Percentiles rank a stretch among this genome's conserved stretches.
These are phyloP conservation scores for Cyclina sinensis DNA, from an alignment of 1,140 invertebrate species.

Conservation along the genomic window DNA sequence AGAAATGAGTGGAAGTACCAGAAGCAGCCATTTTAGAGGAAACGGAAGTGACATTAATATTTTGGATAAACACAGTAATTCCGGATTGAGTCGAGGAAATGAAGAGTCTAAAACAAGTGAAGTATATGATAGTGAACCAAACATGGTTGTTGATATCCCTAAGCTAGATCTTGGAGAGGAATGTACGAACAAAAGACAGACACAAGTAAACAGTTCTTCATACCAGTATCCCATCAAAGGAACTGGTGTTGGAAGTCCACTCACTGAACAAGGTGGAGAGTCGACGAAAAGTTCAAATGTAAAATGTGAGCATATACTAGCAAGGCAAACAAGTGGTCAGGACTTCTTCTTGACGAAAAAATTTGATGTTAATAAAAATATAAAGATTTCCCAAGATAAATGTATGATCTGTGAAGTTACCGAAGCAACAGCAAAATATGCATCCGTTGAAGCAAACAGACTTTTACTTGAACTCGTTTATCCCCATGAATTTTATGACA, in stretches of 20 bases:
- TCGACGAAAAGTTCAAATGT: neutral
- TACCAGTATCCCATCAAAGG: neutral
- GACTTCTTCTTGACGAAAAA: neutral
- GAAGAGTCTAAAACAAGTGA: neutral
- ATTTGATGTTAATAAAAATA: neutral
- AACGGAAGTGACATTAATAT: neutral
- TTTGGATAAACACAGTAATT: neutral
- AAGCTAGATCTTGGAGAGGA: neutral
- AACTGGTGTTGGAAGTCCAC: neutral
- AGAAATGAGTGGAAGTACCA: neutral
- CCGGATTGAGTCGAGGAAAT: neutral
- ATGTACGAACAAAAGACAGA: neutral
- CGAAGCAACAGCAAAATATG: slow-evolving; percentile 48
- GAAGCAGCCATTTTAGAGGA: neutral
- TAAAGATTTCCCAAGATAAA: neutral
- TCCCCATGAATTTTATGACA: slow-evolving; percentile 61
- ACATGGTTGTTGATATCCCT: neutral
- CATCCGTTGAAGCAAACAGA: slow-evolving; percentile 55
- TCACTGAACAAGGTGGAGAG: neutral
- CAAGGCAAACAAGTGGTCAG: neutral
- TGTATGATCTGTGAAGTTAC: slow-evolving; percentile 54
- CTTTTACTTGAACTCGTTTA: slow-evolving; percentile 60
- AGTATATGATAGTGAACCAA: neutral
- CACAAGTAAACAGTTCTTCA: neutral
- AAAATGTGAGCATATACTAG: neutral